Evolutionary conservation across 1,140 invertebrate species (phyloP), one percentile per base, ranked within the genome.

Genomic region (Heliconius eleuchia): DNA sequence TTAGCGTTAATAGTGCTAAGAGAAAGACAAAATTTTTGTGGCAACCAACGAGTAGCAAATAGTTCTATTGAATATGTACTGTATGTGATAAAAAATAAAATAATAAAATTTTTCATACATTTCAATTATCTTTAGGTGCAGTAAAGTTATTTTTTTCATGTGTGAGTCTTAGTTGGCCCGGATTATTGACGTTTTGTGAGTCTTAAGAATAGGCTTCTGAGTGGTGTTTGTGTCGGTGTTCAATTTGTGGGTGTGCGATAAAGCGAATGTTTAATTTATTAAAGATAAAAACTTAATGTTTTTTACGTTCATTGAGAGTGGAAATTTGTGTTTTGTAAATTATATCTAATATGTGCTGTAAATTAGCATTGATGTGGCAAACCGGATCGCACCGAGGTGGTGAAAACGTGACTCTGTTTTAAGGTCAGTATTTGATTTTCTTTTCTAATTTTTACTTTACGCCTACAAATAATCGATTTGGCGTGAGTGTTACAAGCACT

Each of bases 401-500:
- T 92, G 91, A 93, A 93, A 93, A 93, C 89, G 90, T 94, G 90
- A 91, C 87, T 87, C 85, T 87, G 80, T 88, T 91, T 82, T 94
- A 94, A 92, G 91, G 92, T 94, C 88, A 93, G 90, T 89, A 86
- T 84, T 52, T 71, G 77, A 77, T 87, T 84, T 86, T 74, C 73
- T 76, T 71, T 72, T 77, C 84, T 66, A 66, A 66, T 66, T 30
- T 66, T 23, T 27, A 3, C 13, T 30, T 66, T 66, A 27, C 23
- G 13, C 23, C 60, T 27, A 66, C n/a, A 16, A 66, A 11, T 66
- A 66, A 57, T 55, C 55, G 7, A 57, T 23, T 57, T 57, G n/a
- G n/a, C 55, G 2, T 23, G 19, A 57, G 19, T 57, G n/a, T 0
- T 57, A 23, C 19, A 57, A 57, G n/a, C 19, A n/a, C 0, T 23